Base-by-base conservation (phyloP, 2,797 vertebrate species). In the Chaetodon trifasciatus region DNA sequence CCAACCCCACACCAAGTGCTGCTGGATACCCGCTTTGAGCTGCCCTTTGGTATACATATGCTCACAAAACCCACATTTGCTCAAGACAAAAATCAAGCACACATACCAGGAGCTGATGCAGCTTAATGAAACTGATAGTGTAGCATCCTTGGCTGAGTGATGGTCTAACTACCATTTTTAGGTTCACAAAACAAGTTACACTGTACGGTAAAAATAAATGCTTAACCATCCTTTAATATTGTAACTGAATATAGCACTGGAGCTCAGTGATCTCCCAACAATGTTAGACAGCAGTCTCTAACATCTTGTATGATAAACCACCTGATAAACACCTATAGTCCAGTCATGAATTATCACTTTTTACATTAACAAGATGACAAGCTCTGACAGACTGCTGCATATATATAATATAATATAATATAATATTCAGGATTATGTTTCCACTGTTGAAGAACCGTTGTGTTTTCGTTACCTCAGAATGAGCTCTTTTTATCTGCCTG, bases 1-100 rank as follows among this genome's bases (percentile, higher is more conserved):
- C 98, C 98, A 0, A 99, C 98, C 17, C 94, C 96, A 42, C 98
- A 99, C 90, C 96, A 96, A 88, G 97, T 99, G 91, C 93, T 99
- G 90, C 95, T 99, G 94, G 98, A 99, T 88, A 93, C 97, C 1
- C 97, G 98, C 90, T 99, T 99, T 68, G 98, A 99, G 87, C 91
- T 99, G 68, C 98, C 98, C 55, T 98, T 98, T 50, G 98, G 98
- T 99, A 86, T 88, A 95, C 28, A 12, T 1, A 17, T 7, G 0
- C 6, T 60, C 10, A 63, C 16, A 52, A 62, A 52, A 56, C 23
- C 21, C 44, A 49, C 52, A 16, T 11, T 23, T 7, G 8, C 6
- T 21, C 3, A 15, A 24, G 11, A 17, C 13, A 2, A 37, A 44
- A 24, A 44, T 15, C 13, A 23, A 9, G 8, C 24, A 66, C 46